Evolutionary conservation across 1,140 invertebrate species (phyloP).

Genomic region (Branchinecta lynchi): DNA sequence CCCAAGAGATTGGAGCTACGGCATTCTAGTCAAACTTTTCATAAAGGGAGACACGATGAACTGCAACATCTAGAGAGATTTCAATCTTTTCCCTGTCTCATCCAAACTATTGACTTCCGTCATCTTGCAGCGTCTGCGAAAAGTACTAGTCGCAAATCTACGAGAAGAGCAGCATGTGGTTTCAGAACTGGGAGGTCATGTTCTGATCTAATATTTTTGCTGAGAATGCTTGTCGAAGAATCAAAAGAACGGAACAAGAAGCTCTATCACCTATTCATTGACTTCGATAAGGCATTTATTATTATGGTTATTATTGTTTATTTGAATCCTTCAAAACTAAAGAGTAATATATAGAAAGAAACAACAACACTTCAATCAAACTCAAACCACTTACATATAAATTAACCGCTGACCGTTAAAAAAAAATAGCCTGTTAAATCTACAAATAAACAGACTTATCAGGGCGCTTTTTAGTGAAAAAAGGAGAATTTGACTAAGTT

Average conservation of each 20-base stretch:
- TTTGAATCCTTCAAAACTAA: too few species aligned
- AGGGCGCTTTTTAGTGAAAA: too few species aligned
- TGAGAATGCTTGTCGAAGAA: conserved; percentile 9
- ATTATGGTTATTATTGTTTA: too few species aligned
- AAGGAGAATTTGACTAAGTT: too few species aligned
- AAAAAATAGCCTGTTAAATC: too few species aligned
- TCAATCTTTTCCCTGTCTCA: conserved; percentile 9
- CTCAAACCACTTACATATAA: too few species aligned
- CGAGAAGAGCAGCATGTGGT: conserved; percentile 8
- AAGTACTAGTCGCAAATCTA: conserved; percentile 1
- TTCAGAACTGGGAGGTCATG: conserved; percentile 5
- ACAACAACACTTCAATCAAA: too few species aligned
- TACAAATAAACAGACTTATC: too few species aligned
- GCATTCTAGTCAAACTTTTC: conserved; percentile 2
- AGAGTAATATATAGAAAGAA: too few species aligned
- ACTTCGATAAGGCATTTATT: background rate
- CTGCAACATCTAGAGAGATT: background rate
- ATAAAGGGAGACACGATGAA: conserved; percentile 1
- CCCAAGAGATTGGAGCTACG: background rate
- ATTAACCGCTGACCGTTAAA: too few species aligned
- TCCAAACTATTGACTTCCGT: conserved; percentile 9
- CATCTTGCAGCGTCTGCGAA: conserved; percentile 8
- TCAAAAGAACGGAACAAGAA: conserved; percentile 9
- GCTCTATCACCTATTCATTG: conserved; percentile 5
- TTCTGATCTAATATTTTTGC: conserved; percentile 7